phyloP scores from a whole-genome alignment of 2,113 vertebrate species.

The Edolisoma coerulescens region DNA sequence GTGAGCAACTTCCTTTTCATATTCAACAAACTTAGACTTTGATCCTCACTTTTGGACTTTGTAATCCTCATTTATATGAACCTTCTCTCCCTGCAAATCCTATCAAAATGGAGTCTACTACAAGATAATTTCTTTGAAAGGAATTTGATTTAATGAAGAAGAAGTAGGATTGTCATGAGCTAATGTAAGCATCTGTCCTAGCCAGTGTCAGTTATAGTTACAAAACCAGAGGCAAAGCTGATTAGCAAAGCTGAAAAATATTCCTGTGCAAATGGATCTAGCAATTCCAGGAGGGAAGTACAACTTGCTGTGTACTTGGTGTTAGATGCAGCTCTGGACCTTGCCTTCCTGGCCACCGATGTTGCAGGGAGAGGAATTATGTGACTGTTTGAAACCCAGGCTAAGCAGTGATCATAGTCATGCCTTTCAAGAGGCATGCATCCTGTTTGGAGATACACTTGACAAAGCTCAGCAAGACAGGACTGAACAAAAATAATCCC shows the following conservation, averaged over 20 bases:
- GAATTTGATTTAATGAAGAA: background rate
- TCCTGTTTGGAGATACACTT: conserved; percentile 66
- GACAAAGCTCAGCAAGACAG: conserved; percentile 64
- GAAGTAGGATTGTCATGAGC: background rate
- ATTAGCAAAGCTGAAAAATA: background rate
- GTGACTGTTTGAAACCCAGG: conserved; percentile 16
- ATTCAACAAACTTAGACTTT: background rate
- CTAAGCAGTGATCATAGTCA: background rate
- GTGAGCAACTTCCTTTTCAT: background rate
- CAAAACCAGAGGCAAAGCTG: background rate
- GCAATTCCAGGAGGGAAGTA: background rate
- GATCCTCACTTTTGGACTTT: background rate
- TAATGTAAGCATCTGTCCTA: background rate
- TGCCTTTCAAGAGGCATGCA: conserved; percentile 56
- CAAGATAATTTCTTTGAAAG: background rate
- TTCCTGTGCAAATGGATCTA: background rate
- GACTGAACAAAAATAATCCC: conserved; percentile 58
- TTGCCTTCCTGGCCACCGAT: background rate
- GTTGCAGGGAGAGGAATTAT: background rate
- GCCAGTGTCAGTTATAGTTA: background rate
- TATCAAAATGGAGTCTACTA: background rate
- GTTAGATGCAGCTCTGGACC: background rate
- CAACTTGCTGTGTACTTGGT: background rate
- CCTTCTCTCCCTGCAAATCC: fast-evolving
- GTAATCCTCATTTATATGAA: background rate